Conservation (phyloP, 2,113 vertebrate genomes). For the Rallus limicola region DNA sequence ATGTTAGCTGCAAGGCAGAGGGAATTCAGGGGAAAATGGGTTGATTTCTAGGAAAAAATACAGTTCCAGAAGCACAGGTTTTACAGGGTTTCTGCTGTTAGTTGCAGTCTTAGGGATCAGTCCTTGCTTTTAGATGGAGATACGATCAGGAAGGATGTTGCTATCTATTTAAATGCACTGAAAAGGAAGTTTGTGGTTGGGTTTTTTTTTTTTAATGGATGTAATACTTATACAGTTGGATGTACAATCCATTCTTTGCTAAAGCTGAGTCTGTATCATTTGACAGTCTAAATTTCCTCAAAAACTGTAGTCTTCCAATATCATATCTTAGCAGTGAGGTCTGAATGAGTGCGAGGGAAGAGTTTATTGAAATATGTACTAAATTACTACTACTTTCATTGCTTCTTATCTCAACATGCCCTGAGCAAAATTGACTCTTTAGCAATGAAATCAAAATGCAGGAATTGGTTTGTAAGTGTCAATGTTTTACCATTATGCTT, state of each 20-base stretch:
- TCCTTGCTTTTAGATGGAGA: neutral
- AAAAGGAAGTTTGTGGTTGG: neutral
- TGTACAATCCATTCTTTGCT: neutral
- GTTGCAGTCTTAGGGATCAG: neutral
- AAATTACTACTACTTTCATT: slow-evolving; percentile 29
- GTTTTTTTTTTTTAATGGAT: too few relatives aligned
- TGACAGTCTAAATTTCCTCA: neutral
- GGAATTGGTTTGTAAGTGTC: slow-evolving; percentile 12
- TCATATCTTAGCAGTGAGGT: neutral
- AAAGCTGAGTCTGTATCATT: neutral
- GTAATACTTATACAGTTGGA: neutral
- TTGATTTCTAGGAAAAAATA: neutral
- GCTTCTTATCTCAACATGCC: slow-evolving; percentile 5
- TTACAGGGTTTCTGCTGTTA: neutral
- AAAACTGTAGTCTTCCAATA: neutral
- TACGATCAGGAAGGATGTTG: neutral
- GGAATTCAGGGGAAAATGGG: neutral
- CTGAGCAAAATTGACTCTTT: slow-evolving; percentile 15
- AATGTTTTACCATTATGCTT: slow-evolving; percentile 27
- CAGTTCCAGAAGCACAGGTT: neutral
- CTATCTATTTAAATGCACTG: neutral
- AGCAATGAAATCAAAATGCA: slow-evolving; percentile 1
- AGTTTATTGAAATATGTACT: slow-evolving; percentile 34
- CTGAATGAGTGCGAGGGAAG: neutral
- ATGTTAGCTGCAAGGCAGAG: neutral